Conservation (phyloP, 2,888 invertebrate species). For the Pachycephus smyrnensis region DNA sequence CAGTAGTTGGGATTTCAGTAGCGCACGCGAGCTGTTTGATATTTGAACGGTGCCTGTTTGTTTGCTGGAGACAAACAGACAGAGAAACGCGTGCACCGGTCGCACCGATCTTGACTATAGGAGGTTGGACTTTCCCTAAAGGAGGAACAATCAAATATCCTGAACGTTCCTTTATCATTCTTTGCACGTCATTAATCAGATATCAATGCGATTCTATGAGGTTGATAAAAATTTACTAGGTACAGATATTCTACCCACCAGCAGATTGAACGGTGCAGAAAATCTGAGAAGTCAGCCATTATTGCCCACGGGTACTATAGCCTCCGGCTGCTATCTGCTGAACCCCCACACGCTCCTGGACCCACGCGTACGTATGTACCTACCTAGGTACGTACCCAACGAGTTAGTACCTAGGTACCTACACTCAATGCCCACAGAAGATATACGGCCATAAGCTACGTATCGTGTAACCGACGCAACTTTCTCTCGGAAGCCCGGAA, state of each 20-base stretch:
- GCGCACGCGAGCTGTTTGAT: slow-evolving; percentile 19
- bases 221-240: neutral
- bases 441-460: slow-evolving; percentile 26
- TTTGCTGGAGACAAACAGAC: slow-evolving; percentile 24
- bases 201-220: neutral
- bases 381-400: neutral
- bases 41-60: slow-evolving; percentile 21
- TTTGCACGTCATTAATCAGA: neutral
- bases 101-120: neutral
- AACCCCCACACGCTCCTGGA: neutral
- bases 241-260: neutral
- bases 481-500: slow-evolving; percentile 42
- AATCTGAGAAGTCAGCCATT: slow-evolving; percentile 56
- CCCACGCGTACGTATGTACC: slow-evolving; percentile 11
- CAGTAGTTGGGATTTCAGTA: slow-evolving; percentile 11
- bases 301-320: slow-evolving; percentile 45
- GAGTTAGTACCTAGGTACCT: neutral
- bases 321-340: slow-evolving; percentile 18
- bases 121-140: neutral
- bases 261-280: slow-evolving; percentile 40
- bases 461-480: slow-evolving; percentile 33
- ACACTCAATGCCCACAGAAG: neutral
- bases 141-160: slow-evolving; percentile 1
- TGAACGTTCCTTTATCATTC: neutral
- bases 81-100: slow-evolving; percentile 17